phyloP scores from a whole-genome alignment of 1,140 invertebrate species.

The Camponotus pennsylvanicus region DNA sequence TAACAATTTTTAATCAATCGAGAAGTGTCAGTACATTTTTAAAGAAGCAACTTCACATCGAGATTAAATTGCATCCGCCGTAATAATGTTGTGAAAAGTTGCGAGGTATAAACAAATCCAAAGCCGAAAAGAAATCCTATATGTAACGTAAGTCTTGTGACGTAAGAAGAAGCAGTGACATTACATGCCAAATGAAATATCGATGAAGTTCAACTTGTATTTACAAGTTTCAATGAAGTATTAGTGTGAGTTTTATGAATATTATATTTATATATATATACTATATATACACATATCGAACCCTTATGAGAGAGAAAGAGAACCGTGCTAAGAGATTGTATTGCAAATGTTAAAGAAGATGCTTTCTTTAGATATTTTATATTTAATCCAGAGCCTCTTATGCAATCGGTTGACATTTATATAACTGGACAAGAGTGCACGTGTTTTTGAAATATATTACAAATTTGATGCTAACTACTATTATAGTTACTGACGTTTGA shows the following conservation, averaged over 20 bases:
- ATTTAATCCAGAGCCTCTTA: background rate
- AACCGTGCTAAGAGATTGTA: background rate
- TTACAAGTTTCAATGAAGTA: constrained; percentile 47
- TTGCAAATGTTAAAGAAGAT: background rate
- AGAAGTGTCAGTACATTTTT: constrained; percentile 27
- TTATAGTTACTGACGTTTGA: constrained; percentile 38
- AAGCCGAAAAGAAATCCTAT: constrained; percentile 42
- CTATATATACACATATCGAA: background rate
- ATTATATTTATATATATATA: background rate
- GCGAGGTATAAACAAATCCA: constrained; percentile 44
- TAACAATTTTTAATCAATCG: constrained; percentile 22
- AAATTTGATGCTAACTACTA: constrained; percentile 27
- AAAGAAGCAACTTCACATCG: constrained; percentile 44
- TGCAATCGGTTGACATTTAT: constrained; percentile 14
- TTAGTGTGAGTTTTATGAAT: background rate
- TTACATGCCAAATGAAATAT: constrained; percentile 57
- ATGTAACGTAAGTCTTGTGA: constrained; percentile 29
- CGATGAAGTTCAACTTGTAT: constrained; percentile 42
- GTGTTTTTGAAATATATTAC: background rate
- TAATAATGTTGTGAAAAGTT: constrained; percentile 37
- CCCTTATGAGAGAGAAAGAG: background rate
- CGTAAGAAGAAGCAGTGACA: constrained; percentile 37
- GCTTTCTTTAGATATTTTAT: background rate
- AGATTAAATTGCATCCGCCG: constrained; percentile 38
- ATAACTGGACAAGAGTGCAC: background rate